Base-by-base conservation (phyloP, 92 coral and sea anemone species). In the Epizoanthus illoricatus region DNA sequence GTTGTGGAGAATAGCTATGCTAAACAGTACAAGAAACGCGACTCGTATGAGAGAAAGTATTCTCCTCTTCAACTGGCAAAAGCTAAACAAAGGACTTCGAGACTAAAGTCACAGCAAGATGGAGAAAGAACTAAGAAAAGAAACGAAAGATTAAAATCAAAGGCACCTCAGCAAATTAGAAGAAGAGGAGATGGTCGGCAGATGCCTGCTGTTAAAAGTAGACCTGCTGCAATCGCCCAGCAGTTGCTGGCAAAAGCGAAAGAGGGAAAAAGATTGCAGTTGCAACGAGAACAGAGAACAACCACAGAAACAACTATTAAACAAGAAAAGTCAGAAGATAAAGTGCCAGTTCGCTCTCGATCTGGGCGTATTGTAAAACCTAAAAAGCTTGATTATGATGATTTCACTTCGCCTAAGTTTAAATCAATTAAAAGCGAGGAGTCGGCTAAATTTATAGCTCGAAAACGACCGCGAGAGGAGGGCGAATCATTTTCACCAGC, bases 331-430 rank as follows among this genome's bases (percentile, higher is more conserved):
- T 57, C 76, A 18, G 84, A 81, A 58, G 87, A 81, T 3, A 85
- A 71, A 59, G 81, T 54, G 60, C 85, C 90, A 80, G 90, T 90
- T 62, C 89, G 97, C 79, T 97, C 99, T 66, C 88, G 99, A 72
- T 97, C 90, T 79, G 99, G 99, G n/a, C 98, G 99, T 79, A 91
- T 94, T 43, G 99, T 97, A 2, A 97, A 97, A 81, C 92, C 93
- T 58, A 97, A 97, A 84, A 92, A 94, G 80, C 88, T 91, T 39
- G 99, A 97, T 71, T 97, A 97, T 58, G 98, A 94, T 73, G 99
- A 97, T 87, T 85, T 92, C 21, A 91, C 92, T 21, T 88, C 97
- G 62, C 92, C 97, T 4, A 45, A 52, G 56, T 52, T 41, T 61
- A 78, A 78, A 40, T 13, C 82, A 19, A 45, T 78, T 71, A 78